These are phyloP conservation scores for Acipenser ruthenus DNA, from an alignment of 2,797 vertebrate species.

Conservation along the genomic window DNA sequence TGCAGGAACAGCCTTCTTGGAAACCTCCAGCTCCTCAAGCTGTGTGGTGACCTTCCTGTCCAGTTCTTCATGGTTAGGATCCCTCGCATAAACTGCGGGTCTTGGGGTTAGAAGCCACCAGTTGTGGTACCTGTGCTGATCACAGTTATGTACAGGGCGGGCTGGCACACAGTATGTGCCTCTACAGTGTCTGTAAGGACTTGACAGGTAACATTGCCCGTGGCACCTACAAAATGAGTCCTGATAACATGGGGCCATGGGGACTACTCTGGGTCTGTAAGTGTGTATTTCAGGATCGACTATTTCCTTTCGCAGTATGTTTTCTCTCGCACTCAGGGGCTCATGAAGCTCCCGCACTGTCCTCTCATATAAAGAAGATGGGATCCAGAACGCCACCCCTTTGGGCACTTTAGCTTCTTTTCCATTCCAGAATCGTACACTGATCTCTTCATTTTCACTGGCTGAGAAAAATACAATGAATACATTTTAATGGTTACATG, in stretches of 20 bases:
- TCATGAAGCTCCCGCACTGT: conserved; percentile 51
- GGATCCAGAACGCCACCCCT: conserved; percentile 55
- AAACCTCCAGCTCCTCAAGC: conserved; percentile 33
- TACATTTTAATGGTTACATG: background rate
- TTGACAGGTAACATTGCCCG: conserved; percentile 23
- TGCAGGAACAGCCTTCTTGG: conserved; percentile 16
- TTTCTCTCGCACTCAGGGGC: conserved; percentile 17
- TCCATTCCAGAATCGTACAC: conserved; percentile 73
- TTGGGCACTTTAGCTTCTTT: conserved; percentile 47
- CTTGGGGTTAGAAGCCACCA: conserved; percentile 36
- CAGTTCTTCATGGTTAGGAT: conserved; percentile 24
- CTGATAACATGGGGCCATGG: conserved; percentile 14
- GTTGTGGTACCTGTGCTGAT: conserved; percentile 15
- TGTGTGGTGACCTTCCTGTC: conserved; percentile 20
- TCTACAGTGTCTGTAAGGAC: background rate
- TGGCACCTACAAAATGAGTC: conserved; percentile 21
- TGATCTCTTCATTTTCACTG: conserved; percentile 49
- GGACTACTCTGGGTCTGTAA: conserved; percentile 11
- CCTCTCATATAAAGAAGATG: conserved; percentile 49
- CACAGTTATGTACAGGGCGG: conserved; percentile 27
- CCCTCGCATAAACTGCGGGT: conserved; percentile 21
- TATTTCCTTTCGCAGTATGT: background rate
- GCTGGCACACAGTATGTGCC: conserved; percentile 25
- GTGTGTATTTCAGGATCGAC: conserved; percentile 11
- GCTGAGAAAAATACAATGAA: conserved; percentile 37